Conservation (phyloP, 2,888 invertebrate species). For the Metacarcinus magister region DNA sequence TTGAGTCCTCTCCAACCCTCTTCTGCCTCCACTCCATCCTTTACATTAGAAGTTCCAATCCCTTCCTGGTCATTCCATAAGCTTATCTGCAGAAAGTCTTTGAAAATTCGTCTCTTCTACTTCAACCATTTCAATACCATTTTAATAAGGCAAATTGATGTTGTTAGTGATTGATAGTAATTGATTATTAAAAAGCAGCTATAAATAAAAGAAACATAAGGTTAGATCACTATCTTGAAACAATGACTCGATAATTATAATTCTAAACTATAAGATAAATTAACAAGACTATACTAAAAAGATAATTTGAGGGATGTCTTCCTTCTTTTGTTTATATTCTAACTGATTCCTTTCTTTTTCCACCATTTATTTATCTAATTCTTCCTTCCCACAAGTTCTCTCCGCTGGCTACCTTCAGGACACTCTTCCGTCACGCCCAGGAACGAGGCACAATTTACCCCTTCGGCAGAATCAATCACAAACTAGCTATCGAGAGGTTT, state of each 20-base stretch:
- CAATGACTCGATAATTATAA: too few species aligned
- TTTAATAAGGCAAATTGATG: too few species aligned
- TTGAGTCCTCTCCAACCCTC: not conserved
- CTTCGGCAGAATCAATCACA: slow-evolving; percentile 21
- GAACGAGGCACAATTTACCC: slow-evolving; percentile 45
- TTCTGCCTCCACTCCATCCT: not conserved
- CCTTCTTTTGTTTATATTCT: not conserved
- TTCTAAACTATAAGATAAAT: too few species aligned
- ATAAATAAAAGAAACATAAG: too few species aligned
- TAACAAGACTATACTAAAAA: too few species aligned
- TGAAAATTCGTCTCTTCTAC: not conserved
- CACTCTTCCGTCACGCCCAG: slow-evolving; percentile 22
- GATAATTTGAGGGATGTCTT: too few species aligned
- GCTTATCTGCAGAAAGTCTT: too few species aligned
- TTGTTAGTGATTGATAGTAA: too few species aligned
- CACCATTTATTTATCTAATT: too few species aligned
- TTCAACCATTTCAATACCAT: too few species aligned
- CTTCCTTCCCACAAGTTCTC: not conserved
- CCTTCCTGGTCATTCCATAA: not conserved
- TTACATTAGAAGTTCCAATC: not conserved
- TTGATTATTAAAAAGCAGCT: too few species aligned
- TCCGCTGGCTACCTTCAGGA: slow-evolving; percentile 14
- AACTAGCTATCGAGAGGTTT: not conserved
- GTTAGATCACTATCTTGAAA: too few species aligned
- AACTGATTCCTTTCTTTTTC: not conserved